phyloP scores from a whole-genome alignment of 2,888 invertebrate genomes.

The Idaea aversata region DNA sequence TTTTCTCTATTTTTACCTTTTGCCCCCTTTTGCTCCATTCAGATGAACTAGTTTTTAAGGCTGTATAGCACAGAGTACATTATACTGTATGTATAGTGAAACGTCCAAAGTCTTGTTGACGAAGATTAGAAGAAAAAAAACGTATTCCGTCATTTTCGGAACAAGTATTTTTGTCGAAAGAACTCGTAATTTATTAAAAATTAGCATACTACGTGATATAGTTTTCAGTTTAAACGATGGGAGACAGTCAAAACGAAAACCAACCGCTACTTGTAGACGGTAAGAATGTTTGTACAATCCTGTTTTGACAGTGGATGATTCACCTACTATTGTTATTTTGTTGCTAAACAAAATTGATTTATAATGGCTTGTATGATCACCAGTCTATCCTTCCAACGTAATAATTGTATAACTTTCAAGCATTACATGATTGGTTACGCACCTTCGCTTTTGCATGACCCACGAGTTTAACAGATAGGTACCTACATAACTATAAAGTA shows the following conservation, averaged over 20 bases:
- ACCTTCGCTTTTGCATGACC: slow-evolving; percentile 35
- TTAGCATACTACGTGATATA: slow-evolving; percentile 40
- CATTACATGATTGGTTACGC: slow-evolving; percentile 46
- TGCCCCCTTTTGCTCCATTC: no score
- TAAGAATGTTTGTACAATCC: slow-evolving; percentile 42
- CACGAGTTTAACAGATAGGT: slow-evolving; percentile 20
- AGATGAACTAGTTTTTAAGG: not conserved
- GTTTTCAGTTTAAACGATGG: slow-evolving; percentile 66
- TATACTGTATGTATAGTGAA: no score
- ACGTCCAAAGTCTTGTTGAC: not conserved
- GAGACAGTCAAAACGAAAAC: slow-evolving; percentile 83
- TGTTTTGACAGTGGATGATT: slow-evolving; percentile 75
- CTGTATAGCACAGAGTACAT: slow-evolving; percentile 7
- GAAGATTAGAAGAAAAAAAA: not conserved
- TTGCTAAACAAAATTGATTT: slow-evolving; percentile 65
- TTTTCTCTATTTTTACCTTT: no score
- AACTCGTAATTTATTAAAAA: slow-evolving; percentile 23
- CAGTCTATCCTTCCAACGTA: slow-evolving; percentile 28
- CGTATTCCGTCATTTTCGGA: slow-evolving; percentile 5
- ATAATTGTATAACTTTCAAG: slow-evolving; percentile 54
- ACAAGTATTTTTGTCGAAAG: slow-evolving; percentile 26
- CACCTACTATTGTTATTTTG: slow-evolving; percentile 59
- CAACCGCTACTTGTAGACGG: slow-evolving; percentile 80
- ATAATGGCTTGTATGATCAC: slow-evolving; percentile 27
- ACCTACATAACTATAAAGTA: slow-evolving; percentile 2